Evolutionary conservation across 2,797 vertebrate genomes (phyloP), one percentile per base, ranked within the genome.

Genomic region (Okamejei kenojei): DNA sequence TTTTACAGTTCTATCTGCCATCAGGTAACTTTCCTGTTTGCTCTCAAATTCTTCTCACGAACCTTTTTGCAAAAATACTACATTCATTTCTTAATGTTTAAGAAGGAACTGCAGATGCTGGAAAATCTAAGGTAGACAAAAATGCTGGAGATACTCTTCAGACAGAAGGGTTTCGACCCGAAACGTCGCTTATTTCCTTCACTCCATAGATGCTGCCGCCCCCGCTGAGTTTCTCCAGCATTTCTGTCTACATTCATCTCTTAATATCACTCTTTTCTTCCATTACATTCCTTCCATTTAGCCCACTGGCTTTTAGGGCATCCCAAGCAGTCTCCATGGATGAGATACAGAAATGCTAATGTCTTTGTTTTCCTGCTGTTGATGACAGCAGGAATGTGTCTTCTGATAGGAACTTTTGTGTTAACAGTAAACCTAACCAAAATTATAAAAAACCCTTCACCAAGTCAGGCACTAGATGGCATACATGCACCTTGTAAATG

Each of bases 381-480:
- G 11, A 61, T 84, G 81, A 84, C 45, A 58, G 13, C 54, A 86
- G 61, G 54, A 84, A 58, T 58, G 78, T 4, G 45, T 58, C 23
- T 9, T 82, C 54, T 10, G 54, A 58, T 58, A n/a, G 9, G 0
- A 23, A 84, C 10, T 0, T 26, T 26, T 29, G 54, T 58, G 54
- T n/a, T 86, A 29, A 13, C 13, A 86, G 17, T 86, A 17, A 86
- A 86, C 58, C 5, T 32, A 17, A 29, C 26, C 17, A 63, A 35
- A 35, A 35, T n/a, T 35, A 88, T 54, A 68, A 88, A 88, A 35
- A 17, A 19, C 17, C n/a, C 21, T 15, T 3, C 17, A 4, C 1
- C n/a, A 65, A n/a, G 65, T 63, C 35, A 15, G n/a, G n/a, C 84
- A 88, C 61, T 88, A 88, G 84, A n/a, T 88, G 84, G 84, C 84